Percentiles rank a stretch among this genome's conserved stretches.
These are phyloP conservation scores for Proteles cristata DNA, from an alignment of 2,113 vertebrate species.

Conservation along the genomic window DNA sequence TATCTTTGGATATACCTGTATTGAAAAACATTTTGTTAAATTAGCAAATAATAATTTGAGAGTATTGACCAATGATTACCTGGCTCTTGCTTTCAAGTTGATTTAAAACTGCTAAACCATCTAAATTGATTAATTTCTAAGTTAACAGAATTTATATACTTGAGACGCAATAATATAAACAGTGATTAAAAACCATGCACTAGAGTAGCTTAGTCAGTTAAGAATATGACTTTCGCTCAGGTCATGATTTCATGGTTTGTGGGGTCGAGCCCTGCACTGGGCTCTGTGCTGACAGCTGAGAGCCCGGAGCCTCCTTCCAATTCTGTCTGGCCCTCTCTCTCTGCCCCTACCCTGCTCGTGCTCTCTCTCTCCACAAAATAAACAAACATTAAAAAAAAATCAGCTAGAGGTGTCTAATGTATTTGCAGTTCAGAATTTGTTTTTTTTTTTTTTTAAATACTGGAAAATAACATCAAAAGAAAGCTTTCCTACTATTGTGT, in stretches of 20 bases:
- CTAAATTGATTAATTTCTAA: neutral
- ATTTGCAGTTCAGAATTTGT: neutral
- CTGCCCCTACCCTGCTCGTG: no score
- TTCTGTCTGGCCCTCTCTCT: no score
- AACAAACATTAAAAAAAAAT: neutral
- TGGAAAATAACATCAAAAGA: constrained; percentile 25
- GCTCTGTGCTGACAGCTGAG: no score
- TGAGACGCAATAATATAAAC: neutral
- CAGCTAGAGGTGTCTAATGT: neutral
- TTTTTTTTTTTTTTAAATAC: neutral
- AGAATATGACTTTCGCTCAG: no score
- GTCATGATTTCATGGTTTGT: no score
- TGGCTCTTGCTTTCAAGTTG: neutral
- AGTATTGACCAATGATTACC: neutral
- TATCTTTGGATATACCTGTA: neutral
- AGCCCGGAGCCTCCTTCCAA: no score
- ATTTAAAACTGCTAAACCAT: constrained; percentile 7
- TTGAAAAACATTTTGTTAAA: neutral
- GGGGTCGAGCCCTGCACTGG: no score
- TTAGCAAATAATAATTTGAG: neutral
- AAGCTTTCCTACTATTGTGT: neutral
- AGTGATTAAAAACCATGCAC: neutral
- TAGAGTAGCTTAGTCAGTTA: no score
- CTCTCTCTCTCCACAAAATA: no score
- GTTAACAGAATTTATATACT: neutral